Base-by-base conservation (phyloP, 2,113 vertebrate species). In the Aphyosemion australe region DNA sequence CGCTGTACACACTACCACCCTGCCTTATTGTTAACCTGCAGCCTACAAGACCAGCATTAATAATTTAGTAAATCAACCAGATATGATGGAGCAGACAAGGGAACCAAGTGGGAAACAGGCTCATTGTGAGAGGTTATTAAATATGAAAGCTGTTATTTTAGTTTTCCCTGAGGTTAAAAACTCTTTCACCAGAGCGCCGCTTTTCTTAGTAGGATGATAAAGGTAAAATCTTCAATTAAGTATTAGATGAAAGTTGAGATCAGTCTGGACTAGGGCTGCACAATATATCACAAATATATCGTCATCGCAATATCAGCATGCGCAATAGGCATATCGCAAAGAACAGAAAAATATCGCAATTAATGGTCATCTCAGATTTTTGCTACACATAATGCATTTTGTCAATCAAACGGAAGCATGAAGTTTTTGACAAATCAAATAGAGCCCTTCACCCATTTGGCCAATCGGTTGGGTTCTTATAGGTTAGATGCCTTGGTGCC, bases 141-240 rank as follows among this genome's bases (percentile, higher is more conserved):
- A 90, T 88, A 89, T 87, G 87, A 86, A 92, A 84, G 87, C 63
- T 79, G 79, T 89, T 90, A 85, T 76, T 76, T 83, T 74, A 80
- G 71, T 73, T 79, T 85, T 80, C 69, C 57, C 49, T 64, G 68
- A 75, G 79, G 60, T 80, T 73, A 69, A 56, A 42, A 63, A 11
- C 9, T 14, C 4, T 15, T 46, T 31, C 12, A 26, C 45, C n/a
- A 9, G 1, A 52, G 21, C 26, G 9, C 14, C 64, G 54, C 50
- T 45, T 43, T 42, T 6, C 46, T 26, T n/a, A 16, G 53, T 20
- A 26, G 31, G 15, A 15, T n/a, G 62, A 51, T 16, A 59, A 53
- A 73, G 50, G 66, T 64, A 82, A 76, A 43, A 64, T 69, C 78
- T 86, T 74, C 61, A 37, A 37, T 37, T 10, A 37, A 69, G 41